phyloP scores from a whole-genome alignment of 2,888 invertebrate genomes.

The Agrochola macilenta region DNA sequence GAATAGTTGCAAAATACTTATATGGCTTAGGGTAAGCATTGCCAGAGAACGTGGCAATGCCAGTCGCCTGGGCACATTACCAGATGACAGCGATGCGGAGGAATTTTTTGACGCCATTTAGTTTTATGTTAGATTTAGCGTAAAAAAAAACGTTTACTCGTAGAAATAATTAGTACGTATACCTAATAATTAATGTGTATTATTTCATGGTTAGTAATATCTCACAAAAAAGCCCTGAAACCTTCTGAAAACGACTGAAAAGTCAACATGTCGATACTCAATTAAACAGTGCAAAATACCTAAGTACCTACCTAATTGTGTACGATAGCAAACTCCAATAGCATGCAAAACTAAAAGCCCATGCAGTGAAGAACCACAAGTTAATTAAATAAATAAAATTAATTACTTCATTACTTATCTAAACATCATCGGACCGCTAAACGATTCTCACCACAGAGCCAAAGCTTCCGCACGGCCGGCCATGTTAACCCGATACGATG shows the following conservation, averaged over 20 bases:
- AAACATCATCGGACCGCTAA: conserved; percentile 84
- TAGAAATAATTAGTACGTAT: too few relatives aligned
- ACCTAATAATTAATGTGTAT: not conserved
- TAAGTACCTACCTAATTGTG: not conserved
- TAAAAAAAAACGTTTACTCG: too few relatives aligned
- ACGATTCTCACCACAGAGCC: conserved; percentile 86
- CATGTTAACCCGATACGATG: conserved; percentile 85
- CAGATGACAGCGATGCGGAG: too few relatives aligned
- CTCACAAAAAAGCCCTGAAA: not conserved
- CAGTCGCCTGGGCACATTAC: too few relatives aligned
- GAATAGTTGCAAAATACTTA: not conserved
- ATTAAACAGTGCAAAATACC: not conserved
- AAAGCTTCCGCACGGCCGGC: conserved; percentile 77
- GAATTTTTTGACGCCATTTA: too few relatives aligned
- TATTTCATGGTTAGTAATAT: not conserved
- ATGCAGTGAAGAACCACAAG: conserved; percentile 24
- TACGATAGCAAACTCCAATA: not conserved
- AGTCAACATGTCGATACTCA: not conserved
- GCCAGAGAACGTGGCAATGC: not conserved
- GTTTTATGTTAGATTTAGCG: too few relatives aligned
- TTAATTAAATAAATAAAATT: conserved; percentile 49
- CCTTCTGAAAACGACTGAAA: not conserved
- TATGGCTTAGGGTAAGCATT: not conserved
- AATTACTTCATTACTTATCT: conserved; percentile 75
- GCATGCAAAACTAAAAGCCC: conserved; percentile 12